phyloP scores from a whole-genome alignment of 2,113 vertebrate species.

The Larimichthys crocea region DNA sequence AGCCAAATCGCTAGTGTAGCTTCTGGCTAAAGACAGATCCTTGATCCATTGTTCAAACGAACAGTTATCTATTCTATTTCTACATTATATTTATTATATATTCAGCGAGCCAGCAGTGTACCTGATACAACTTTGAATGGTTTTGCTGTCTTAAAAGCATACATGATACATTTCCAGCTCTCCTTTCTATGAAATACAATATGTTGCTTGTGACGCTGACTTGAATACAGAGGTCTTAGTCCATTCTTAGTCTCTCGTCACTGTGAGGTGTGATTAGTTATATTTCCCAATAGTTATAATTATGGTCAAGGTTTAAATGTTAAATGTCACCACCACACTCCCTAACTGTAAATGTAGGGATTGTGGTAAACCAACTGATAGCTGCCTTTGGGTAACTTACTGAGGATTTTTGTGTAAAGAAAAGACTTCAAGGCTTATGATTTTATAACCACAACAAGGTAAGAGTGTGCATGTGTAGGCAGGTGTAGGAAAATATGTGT shows the following conservation, averaged over 20 bases:
- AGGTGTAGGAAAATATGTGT: conserved; percentile 1
- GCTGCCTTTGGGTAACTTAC: conserved; percentile 1
- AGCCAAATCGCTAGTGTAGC: neutral
- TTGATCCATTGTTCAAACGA: neutral
- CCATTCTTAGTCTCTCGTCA: neutral
- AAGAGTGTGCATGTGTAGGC: conserved; percentile 10
- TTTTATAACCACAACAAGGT: conserved; percentile 31
- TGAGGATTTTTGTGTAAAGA: conserved; percentile 15
- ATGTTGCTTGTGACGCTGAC: neutral
- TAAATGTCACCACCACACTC: conserved; percentile 12
- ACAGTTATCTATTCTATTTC: neutral
- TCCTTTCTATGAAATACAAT: neutral
- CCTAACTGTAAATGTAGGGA: conserved; percentile 3
- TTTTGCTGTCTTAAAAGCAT: conserved; percentile 4
- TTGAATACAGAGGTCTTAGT: neutral
- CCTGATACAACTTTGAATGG: conserved; percentile 7
- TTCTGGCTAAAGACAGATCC: neutral
- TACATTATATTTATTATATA: neutral
- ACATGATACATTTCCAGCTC: neutral
- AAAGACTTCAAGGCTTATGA: neutral
- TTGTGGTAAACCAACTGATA: conserved; percentile 23
- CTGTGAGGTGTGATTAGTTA: conserved; percentile 12
- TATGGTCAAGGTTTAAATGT: conserved; percentile 18
- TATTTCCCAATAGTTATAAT: neutral
- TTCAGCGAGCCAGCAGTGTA: too few species aligned